These are phyloP conservation scores for Rhingia rostrata DNA, from an alignment of 2,888 invertebrate genomes.

Conservation along the genomic window DNA sequence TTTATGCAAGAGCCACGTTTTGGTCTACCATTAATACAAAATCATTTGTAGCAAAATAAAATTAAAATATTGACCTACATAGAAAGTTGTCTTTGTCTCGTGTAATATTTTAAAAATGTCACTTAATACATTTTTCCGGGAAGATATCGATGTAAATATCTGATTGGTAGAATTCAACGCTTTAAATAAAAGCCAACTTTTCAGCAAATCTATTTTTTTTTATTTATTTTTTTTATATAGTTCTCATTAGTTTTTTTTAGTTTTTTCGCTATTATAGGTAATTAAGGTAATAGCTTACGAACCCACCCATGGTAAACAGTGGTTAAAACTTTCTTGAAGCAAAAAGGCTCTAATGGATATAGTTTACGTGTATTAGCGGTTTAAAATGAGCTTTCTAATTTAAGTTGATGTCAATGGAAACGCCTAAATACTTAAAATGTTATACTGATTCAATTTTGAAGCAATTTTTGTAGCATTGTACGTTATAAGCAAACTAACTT, in stretches of 20 bases:
- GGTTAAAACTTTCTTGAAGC: neutral
- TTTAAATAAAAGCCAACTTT: neutral
- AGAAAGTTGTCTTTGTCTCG: no score
- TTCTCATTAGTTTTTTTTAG: no score
- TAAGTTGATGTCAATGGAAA: neutral
- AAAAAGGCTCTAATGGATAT: neutral
- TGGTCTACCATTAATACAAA: no score
- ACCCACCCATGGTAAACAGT: no score
- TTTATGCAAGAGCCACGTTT: no score
- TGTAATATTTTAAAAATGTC: no score
- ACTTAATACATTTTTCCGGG: no score
- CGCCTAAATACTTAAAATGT: neutral
- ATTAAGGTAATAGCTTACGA: no score
- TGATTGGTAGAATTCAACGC: slow-evolving; percentile 1
- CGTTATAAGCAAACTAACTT: neutral
- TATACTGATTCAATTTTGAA: slow-evolving; percentile 5
- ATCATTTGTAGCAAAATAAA: no score
- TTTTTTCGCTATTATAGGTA: no score
- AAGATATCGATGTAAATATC: neutral
- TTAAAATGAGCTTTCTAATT: neutral
- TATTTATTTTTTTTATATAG: no score
- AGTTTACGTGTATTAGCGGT: neutral
- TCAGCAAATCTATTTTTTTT: neutral
- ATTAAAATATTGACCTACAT: no score
- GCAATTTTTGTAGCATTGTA: neutral